phyloP scores from a whole-genome alignment of 2,113 vertebrate species.

The Hippocampus mohnikei region DNA sequence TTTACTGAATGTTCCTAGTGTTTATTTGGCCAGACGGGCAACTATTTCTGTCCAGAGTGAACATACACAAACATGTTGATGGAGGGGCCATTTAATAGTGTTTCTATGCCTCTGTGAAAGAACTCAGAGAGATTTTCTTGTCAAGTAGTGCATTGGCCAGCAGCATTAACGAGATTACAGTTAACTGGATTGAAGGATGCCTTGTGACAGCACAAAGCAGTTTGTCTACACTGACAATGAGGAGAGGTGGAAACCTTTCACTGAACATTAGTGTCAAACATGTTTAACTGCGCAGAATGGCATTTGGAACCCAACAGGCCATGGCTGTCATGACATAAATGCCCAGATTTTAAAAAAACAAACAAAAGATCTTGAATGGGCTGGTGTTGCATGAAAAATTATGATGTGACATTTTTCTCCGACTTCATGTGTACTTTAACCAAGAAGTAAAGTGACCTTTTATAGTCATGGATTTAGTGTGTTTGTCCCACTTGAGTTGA shows the following conservation, averaged over 20 bases:
- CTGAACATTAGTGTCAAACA: constrained; percentile 19
- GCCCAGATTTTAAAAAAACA: neutral
- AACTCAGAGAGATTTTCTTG: constrained; percentile 1
- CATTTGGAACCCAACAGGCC: neutral
- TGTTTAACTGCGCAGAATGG: neutral
- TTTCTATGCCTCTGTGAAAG: neutral
- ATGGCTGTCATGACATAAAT: neutral
- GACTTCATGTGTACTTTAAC: neutral
- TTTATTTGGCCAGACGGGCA: neutral
- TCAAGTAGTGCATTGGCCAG: neutral
- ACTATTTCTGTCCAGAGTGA: neutral
- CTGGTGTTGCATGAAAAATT: neutral
- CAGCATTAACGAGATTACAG: constrained; percentile 62
- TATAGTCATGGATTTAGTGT: neutral
- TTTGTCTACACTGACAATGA: constrained; percentile 24
- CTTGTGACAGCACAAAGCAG: constrained; percentile 55
- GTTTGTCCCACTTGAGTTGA: neutral
- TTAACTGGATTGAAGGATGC: constrained; percentile 65
- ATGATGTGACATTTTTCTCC: neutral
- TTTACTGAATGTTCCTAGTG: neutral
- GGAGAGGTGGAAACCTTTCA: neutral
- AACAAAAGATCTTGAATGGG: neutral
- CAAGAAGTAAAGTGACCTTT: neutral
- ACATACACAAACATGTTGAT: neutral
- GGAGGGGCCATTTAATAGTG: neutral